These are phyloP conservation scores for Parnassius mnemosyne DNA, from an alignment of 2,888 invertebrate genomes.

Conservation along the genomic window DNA sequence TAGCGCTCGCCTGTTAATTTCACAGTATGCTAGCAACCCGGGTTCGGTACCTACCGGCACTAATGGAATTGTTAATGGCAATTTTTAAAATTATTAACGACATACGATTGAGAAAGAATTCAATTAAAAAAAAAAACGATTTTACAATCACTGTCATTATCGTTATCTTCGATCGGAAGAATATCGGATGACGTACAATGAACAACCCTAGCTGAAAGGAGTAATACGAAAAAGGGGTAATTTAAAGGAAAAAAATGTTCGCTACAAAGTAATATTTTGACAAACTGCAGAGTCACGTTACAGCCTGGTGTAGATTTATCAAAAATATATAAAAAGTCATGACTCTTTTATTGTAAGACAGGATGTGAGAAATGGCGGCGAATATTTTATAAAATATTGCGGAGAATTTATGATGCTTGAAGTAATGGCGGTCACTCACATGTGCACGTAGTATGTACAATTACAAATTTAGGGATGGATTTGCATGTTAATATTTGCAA, in stretches of 20 bases:
- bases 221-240: slow-evolving; percentile 53
- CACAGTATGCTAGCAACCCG: too few relatives aligned
- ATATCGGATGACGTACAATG: slow-evolving; percentile 55
- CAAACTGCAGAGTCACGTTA: slow-evolving; percentile 72
- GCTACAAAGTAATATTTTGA: slow-evolving; percentile 73
- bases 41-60: too few relatives aligned
- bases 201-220: slow-evolving; percentile 51
- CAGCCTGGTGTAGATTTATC: slow-evolving; percentile 43
- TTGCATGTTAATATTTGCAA: too few relatives aligned
- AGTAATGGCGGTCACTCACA: neutral
- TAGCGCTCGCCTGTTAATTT: too few relatives aligned
- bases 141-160: slow-evolving; percentile 45
- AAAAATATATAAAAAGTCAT: slow-evolving; percentile 36
- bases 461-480: too few relatives aligned
- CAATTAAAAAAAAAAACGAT: too few relatives aligned
- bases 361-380: slow-evolving; percentile 34
- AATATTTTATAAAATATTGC: slow-evolving; percentile 25
- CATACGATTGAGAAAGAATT: too few relatives aligned
- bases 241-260: slow-evolving; percentile 51
- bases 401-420: slow-evolving; percentile 1
- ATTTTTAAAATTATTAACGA: too few relatives aligned
- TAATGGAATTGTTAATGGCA: too few relatives aligned
- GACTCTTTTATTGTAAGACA: slow-evolving; percentile 36
- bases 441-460: too few relatives aligned
- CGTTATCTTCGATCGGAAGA: slow-evolving; percentile 59